Evolutionary conservation across 2,888 invertebrate genomes (phyloP), one percentile per base, ranked within the genome.

Genomic region (Chrysotoxum bicinctum): DNA sequence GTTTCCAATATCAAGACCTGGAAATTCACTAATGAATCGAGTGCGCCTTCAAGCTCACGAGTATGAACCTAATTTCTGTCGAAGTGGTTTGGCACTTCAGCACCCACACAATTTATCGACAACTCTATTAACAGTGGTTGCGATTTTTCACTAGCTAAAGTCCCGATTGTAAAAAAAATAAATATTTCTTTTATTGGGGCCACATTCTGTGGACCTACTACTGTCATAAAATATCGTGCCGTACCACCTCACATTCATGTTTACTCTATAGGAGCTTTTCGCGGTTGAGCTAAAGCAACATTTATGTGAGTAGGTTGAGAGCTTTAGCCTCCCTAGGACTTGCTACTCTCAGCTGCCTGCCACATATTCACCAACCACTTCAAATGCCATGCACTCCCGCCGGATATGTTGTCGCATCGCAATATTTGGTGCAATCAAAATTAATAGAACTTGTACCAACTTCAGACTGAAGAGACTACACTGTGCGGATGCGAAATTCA

Each of bases 371-470:
- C 19, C 30, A 30, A 35, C 58, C 60, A 69, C 68, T 58, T 35
- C 40, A 64, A 64, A 26, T 10, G n/a, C 21, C 30, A 6, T 10
- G 32, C 60, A 43, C 52, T 30, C 12, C 2, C 64, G 10, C n/a
- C 50, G 35, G 54, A 56, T 35, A 19, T 30, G 60, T 23, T 50
- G 35, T 74, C 66, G 50, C 66, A 72, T 73, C 72, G 82, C 77
- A 73, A 82, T 82, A 77, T 82, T 78, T 78, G 69, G 70, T 40
- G 73, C 83, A 83, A 83, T 83, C 73, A 69, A 83, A 83, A 78
- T 78, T 74, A 78, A 83, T 83, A 64, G 78, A 83, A 78, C 74
- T 78, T 78, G 78, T 62, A 40, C 78, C 68, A 60, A 68, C 72
- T 72, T 72, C 52, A 52, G 69, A 68, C 30, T 45, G 54, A 32